Conservation (phyloP, 1,140 invertebrate species). For the Neotoxoptera formosana region DNA sequence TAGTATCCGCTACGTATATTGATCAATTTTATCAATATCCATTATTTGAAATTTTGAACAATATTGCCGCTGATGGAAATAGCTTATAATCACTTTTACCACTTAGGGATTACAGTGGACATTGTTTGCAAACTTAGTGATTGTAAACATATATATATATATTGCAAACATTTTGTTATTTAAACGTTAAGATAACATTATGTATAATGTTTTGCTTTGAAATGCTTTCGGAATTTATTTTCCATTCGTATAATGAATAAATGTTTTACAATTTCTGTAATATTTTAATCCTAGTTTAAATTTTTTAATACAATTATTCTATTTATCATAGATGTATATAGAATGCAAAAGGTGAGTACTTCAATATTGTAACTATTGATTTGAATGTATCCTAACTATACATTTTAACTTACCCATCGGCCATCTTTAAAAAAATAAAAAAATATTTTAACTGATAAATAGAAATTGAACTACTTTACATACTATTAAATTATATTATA, state of each 20-base stretch:
- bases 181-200: background rate
- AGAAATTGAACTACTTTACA: background rate
- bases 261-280: background rate
- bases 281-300: background rate
- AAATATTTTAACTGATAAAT: too few relatives aligned
- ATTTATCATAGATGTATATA: background rate
- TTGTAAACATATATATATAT: background rate
- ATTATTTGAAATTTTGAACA: background rate
- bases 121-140: background rate
- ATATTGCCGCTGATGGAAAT: background rate
- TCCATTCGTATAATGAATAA: background rate
- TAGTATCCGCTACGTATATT: background rate
- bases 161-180: background rate
- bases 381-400: background rate
- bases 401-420: background rate
- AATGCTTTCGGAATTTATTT: background rate
- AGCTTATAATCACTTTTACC: conserved; percentile 7
- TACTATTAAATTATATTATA: background rate
- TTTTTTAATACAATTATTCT: too few relatives aligned
- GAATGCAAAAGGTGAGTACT: background rate
- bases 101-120: conserved; percentile 5
- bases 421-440: background rate
- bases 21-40: background rate
- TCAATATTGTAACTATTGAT: background rate
- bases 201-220: conserved; percentile 6